A percentile compares a stretch with the other conserved stretches of the same genome.
Conservation (phyloP, 2,113 vertebrate species). For the Brienomyrus longianalis region DNA sequence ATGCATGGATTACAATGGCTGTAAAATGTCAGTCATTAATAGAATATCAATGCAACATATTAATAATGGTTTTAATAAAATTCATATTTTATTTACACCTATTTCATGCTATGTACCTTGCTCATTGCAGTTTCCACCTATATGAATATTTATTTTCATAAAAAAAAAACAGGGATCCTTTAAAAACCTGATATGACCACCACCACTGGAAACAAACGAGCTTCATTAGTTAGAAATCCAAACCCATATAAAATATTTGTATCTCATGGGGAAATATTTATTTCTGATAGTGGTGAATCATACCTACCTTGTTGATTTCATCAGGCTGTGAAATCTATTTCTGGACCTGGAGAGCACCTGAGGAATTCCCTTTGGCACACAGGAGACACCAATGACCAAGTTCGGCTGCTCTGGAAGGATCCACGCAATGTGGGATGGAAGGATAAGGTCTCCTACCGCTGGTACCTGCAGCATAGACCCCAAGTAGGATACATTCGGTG, state of each 20-base stretch:
- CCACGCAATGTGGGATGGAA: slow-evolving; percentile 96
- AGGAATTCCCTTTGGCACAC: slow-evolving; percentile 98
- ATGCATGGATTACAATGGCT: neutral
- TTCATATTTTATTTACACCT: neutral
- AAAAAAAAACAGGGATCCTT: neutral
- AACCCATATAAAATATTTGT: neutral
- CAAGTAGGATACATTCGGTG: slow-evolving; percentile 95
- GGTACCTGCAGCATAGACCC: slow-evolving; percentile 95
- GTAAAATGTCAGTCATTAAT: neutral
- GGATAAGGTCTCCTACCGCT: slow-evolving; percentile 96
- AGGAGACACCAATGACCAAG: slow-evolving; percentile 90
- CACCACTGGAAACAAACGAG: neutral
- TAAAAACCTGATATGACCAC: neutral
- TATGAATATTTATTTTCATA: neutral
- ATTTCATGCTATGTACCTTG: neutral
- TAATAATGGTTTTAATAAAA: neutral
- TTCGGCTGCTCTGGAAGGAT: slow-evolving; percentile 95
- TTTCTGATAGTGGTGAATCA: neutral
- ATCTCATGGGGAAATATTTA: neutral
- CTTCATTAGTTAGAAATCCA: neutral
- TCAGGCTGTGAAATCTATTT: slow-evolving; percentile 91
- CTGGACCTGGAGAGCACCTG: slow-evolving; percentile 90
- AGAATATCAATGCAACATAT: neutral
- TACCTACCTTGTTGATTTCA: neutral
- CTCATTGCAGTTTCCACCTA: neutral